phyloP scores from a whole-genome alignment of 2,113 vertebrate genomes.

The Lepidothrix coronata region DNA sequence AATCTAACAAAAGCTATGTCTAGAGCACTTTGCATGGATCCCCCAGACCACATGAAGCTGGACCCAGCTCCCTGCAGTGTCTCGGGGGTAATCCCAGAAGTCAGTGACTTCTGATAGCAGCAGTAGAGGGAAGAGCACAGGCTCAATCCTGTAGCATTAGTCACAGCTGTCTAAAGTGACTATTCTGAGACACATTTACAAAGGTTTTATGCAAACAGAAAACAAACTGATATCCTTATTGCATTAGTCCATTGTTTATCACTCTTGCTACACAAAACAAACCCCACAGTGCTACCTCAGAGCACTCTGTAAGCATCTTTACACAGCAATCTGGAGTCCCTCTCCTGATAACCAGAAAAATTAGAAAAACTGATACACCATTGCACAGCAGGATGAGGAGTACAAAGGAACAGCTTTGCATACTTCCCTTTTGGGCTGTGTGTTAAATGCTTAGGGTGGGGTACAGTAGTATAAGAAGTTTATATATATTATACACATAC shows the following conservation, averaged over 20 bases:
- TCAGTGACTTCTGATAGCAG: not conserved
- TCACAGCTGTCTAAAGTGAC: not conserved
- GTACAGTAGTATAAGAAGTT: not conserved
- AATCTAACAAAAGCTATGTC: not conserved
- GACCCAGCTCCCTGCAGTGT: not conserved
- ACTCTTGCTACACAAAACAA: not conserved
- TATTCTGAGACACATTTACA: not conserved
- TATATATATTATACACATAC: not conserved
- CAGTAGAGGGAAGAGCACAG: not conserved
- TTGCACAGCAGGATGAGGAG: not conserved
- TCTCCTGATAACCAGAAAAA: not conserved
- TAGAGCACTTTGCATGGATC: not conserved
- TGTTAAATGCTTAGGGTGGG: not conserved
- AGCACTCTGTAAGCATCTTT: not conserved
- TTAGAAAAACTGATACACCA: not conserved
- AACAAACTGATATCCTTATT: not conserved
- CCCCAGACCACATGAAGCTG: not conserved
- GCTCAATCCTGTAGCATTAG: rapidly evolving
- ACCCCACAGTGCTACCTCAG: not conserved
- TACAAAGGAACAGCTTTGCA: not conserved
- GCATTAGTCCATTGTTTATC: not conserved
- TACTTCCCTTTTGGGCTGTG: not conserved
- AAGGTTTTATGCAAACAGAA: not conserved
- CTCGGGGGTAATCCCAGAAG: not conserved
- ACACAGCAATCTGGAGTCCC: not conserved